Conservation (phyloP, 2,888 invertebrate genomes). For the Autographa gamma region DNA sequence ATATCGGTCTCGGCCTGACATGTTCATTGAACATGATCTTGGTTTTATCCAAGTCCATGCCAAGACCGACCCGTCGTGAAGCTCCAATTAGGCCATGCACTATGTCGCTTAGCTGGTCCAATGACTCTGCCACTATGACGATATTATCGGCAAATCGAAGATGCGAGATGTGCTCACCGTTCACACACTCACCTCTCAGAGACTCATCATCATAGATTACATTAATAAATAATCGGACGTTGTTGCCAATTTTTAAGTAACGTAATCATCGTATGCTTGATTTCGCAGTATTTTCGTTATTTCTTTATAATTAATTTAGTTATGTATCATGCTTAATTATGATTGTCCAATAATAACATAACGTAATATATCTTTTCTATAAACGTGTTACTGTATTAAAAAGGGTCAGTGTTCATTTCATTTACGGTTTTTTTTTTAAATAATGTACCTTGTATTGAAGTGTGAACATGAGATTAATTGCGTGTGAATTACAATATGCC, state of each 20-base stretch:
- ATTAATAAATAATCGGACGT: conserved; percentile 21
- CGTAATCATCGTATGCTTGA: conserved; percentile 47
- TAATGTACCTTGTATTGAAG: conserved; percentile 6
- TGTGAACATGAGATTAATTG: conserved; percentile 65
- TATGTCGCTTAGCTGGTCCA: too few relatives aligned
- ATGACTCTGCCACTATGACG: too few relatives aligned
- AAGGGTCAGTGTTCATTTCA: conserved; percentile 38
- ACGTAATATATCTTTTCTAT: conserved; percentile 36
- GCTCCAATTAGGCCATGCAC: too few relatives aligned
- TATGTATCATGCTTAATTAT: conserved; percentile 31
- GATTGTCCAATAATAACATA: conserved; percentile 8
- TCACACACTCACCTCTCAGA: too few relatives aligned
- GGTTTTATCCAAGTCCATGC: too few relatives aligned
- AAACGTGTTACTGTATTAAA: conserved; percentile 29
- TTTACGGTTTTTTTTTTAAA: conserved; percentile 43
- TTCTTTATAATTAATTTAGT: conserved; percentile 34
- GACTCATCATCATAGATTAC: conserved; percentile 25
- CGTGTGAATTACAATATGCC: conserved; percentile 69
- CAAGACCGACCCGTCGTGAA: too few relatives aligned
- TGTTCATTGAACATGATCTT: too few relatives aligned
- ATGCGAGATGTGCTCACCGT: too few relatives aligned
- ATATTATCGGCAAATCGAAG: too few relatives aligned
- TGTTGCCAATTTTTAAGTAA: conserved; percentile 28
- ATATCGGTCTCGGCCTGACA: too few relatives aligned
- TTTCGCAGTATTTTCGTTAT: conserved; percentile 41